Base-by-base conservation (phyloP, 2,888 invertebrate genomes). In the Proisotoma minuta region DNA sequence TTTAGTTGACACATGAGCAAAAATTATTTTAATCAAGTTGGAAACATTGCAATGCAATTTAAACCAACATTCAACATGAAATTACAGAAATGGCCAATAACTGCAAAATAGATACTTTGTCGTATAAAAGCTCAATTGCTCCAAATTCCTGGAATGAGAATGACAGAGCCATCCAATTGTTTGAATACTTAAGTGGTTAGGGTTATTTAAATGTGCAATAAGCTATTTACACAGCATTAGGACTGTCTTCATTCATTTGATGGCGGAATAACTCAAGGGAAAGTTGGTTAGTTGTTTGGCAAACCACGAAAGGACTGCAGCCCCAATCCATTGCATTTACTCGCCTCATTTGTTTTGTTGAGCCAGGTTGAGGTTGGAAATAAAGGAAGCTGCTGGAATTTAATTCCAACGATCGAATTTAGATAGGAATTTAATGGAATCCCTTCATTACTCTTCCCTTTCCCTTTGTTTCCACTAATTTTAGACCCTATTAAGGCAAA, bases 391-490 rank as follows among this genome's bases (percentile, higher is more conserved):
- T n/a, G 20, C 48, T 52, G 48, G 56, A 59, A 62, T 65, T 65
- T 65, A 62, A 65, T 65, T 65, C 60, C 62, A 52, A 58, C 48
- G 65, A 65, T 65, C 62, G 59, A 59, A 65, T 65, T 65, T 65
- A 65, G 65, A 65, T 65, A 65, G 65, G 52, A 62, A 34, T 57
- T 59, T 66, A 66, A 66, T 66, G n/a, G n/a, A n/a, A n/a, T 60
- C 62, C 57, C 59, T 62, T 53, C 59, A 59, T 62, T 56, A 56
- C 34, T 34, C 34, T 34, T 34, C 34, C 34, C 34, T 10, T 15
- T 34, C 8, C 15, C 8, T 15, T 34, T 34, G 34, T 34, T 34
- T 15, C 34, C 15, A 8, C 48, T 48, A 8, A 48, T 48, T n/a
- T n/a, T n/a, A n/a, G n/a, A n/a, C n/a, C n/a, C n/a, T n/a, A n/a